Conservation (phyloP, 2,797 vertebrate species). For the Rhincodon typus region DNA sequence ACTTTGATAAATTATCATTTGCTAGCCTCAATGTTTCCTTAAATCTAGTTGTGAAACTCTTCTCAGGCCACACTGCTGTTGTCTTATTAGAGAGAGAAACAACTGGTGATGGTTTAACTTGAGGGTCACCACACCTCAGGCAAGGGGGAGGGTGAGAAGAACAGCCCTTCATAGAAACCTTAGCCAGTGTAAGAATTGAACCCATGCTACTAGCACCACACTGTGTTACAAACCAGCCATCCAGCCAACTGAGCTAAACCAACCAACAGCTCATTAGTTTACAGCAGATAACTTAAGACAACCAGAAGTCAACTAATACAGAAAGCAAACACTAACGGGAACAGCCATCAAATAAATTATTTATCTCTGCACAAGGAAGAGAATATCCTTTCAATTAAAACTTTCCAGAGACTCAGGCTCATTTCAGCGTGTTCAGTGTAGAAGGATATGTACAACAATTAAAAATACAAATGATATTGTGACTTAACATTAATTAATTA, state of each 20-base stretch:
- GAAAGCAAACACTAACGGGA: background rate
- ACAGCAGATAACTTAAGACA: background rate
- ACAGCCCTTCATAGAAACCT: too few species aligned
- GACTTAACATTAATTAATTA: background rate
- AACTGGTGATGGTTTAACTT: too few species aligned
- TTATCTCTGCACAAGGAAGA: background rate
- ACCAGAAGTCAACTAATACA: background rate
- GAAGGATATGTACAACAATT: background rate
- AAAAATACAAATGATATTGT: background rate
- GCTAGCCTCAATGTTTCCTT: background rate
- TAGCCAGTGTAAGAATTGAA: too few species aligned
- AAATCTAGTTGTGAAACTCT: background rate
- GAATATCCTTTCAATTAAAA: background rate
- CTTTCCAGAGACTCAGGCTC: background rate
- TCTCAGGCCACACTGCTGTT: too few species aligned
- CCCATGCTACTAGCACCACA: too few species aligned
- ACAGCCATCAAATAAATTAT: background rate
- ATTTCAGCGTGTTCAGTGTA: background rate
- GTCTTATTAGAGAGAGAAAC: too few species aligned
- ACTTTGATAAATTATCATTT: background rate
- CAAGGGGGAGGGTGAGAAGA: too few species aligned
- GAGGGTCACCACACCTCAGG: too few species aligned
- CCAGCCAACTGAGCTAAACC: too few species aligned
- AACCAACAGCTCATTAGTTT: too few species aligned
- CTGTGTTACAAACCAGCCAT: too few species aligned